Percentiles rank a stretch among this genome's conserved stretches.
Evolutionary conservation across 2,888 invertebrate species (phyloP).

Genomic region (Trissolcus japonicus): DNA sequence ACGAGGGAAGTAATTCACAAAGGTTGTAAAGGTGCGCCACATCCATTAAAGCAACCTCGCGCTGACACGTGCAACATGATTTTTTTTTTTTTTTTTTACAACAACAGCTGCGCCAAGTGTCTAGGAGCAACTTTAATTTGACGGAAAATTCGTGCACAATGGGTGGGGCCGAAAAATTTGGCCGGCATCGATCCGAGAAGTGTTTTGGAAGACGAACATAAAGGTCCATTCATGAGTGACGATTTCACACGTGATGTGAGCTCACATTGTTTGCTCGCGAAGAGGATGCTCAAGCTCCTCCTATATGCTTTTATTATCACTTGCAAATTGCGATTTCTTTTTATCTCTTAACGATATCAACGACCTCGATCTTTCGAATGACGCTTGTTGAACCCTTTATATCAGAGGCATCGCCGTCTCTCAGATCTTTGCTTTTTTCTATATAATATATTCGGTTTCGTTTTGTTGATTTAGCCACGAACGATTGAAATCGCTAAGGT

Average conservation of each 20-base stretch:
- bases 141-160: constrained; percentile 55
- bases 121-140: constrained; percentile 46
- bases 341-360: constrained; percentile 5
- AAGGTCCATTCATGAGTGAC: constrained; percentile 19
- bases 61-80: constrained; percentile 41
- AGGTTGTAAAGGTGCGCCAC: constrained; percentile 44
- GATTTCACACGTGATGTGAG: constrained; percentile 24
- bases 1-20: constrained; percentile 48
- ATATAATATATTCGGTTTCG: background rate
- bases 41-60: constrained; percentile 44
- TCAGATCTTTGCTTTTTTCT: background rate
- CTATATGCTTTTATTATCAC: constrained; percentile 1
- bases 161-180: constrained; percentile 20
- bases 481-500: background rate
- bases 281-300: background rate
- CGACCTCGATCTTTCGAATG: constrained; percentile 12
- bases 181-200: constrained; percentile 24
- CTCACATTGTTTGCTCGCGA: constrained; percentile 20
- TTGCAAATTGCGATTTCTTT: constrained; percentile 12
- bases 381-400: constrained; percentile 11
- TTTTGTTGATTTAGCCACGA: background rate
- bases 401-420: background rate
- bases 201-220: constrained; percentile 20
- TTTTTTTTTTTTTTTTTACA: constrained; percentile 41
- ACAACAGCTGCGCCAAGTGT: constrained; percentile 47